Conservation (phyloP, 2,888 invertebrate species). For the Caenorhabditis virilis region DNA sequence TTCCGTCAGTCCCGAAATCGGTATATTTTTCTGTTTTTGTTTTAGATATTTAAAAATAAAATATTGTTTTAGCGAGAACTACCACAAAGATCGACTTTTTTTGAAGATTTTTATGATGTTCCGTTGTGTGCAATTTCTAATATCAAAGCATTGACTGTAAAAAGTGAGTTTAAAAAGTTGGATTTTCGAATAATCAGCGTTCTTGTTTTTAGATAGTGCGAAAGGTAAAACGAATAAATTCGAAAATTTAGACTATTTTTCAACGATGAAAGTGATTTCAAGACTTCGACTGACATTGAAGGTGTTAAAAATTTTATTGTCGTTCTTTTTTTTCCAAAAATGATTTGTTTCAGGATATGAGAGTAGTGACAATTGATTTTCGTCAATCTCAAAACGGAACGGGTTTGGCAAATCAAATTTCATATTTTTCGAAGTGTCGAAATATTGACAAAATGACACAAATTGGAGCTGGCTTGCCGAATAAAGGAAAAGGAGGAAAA, state of each 20-base stretch:
- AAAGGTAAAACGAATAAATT: slow-evolving; percentile 28
- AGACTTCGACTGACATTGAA: slow-evolving; percentile 28
- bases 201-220: slow-evolving; percentile 7
- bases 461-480: slow-evolving; percentile 24
- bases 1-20: slow-evolving; percentile 12
- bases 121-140: slow-evolving; percentile 2
- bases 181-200: not conserved
- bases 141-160: not conserved
- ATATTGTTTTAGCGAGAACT: slow-evolving; percentile 28
- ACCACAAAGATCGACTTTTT: slow-evolving; percentile 39
- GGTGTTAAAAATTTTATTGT: too few species aligned
- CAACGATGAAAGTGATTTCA: slow-evolving; percentile 40
- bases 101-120: slow-evolving; percentile 46
- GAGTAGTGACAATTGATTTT: slow-evolving; percentile 52
- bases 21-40: not conserved
- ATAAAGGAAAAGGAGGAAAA: not conserved
- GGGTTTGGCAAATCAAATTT: slow-evolving; percentile 45
- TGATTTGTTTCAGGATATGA: too few species aligned
- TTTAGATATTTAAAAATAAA: not conserved
- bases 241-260: slow-evolving; percentile 31
- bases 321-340: too few species aligned
- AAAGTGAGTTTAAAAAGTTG: not conserved
- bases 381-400: slow-evolving; percentile 43
- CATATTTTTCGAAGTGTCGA: slow-evolving; percentile 47
- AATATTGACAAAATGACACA: slow-evolving; percentile 38